Evolutionary conservation across 2,888 invertebrate species (phyloP).

Genomic region (Leptopterna dolabrata): DNA sequence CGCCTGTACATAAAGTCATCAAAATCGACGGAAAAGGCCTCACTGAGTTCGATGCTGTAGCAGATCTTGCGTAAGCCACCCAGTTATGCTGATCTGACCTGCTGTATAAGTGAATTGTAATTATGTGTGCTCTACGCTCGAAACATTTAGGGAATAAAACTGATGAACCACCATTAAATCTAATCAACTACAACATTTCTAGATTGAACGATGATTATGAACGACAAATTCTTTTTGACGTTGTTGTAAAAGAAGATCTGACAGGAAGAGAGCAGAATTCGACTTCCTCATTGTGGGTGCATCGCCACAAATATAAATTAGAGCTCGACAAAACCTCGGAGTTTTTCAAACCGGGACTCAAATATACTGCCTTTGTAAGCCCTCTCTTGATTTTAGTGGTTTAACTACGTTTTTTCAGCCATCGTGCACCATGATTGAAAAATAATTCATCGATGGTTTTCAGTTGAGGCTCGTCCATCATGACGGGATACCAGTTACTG

Average conservation of each 20-base stretch:
- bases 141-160: too few species aligned
- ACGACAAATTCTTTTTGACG: conserved; percentile 85
- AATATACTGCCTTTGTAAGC: conserved; percentile 83
- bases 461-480: conserved; percentile 77
- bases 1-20: conserved; percentile 70
- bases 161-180: too few species aligned
- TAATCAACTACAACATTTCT: neutral
- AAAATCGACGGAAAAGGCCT: conserved; percentile 80
- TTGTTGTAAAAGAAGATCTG: conserved; percentile 88
- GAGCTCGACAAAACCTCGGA: conserved; percentile 83
- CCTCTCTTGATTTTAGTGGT: neutral
- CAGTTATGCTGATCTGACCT: neutral
- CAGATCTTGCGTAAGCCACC: conserved; percentile 71
- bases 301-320: conserved; percentile 81
- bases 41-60: conserved; percentile 81
- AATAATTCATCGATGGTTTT: neutral
- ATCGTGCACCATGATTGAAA: neutral
- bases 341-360: conserved; percentile 89
- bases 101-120: neutral
- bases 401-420: neutral
- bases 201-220: conserved; percentile 84
- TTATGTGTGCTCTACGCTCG: neutral
- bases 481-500: conserved; percentile 76
- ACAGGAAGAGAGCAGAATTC: conserved; percentile 87
- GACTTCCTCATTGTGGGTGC: conserved; percentile 78